Conservation (phyloP, 2,888 invertebrate genomes). For the Zaprionus lineosus region DNA sequence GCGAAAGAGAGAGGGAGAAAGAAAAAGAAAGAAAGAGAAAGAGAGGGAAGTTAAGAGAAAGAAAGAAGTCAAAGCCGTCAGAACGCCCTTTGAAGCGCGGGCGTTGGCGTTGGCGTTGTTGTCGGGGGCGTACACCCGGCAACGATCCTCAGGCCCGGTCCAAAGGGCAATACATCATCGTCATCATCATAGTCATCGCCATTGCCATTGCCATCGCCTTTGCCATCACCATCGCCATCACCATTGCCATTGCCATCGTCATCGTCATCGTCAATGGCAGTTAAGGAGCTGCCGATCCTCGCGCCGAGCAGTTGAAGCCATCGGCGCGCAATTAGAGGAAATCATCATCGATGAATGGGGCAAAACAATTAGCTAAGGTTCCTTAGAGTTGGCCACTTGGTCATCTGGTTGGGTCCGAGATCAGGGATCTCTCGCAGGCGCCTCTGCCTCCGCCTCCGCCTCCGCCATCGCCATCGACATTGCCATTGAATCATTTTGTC, state of each 20-base stretch:
- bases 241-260: too few species aligned
- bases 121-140: conserved; percentile 25
- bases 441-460: too few species aligned
- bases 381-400: conserved; percentile 40
- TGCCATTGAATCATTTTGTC: conserved; percentile 55
- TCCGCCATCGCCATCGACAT: too few species aligned
- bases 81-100: conserved; percentile 65
- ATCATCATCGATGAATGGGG: conserved; percentile 6
- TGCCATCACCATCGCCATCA: background rate
- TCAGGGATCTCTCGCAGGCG: conserved; percentile 6
- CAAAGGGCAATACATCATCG: conserved; percentile 54
- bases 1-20: conserved; percentile 2
- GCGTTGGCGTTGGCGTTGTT: conserved; percentile 54
- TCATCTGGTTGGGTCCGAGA: background rate
- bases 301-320: conserved; percentile 26
- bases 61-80: conserved; percentile 53
- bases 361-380: conserved; percentile 49
- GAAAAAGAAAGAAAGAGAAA: conserved; percentile 1
- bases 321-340: conserved; percentile 46
- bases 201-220: background rate
- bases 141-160: conserved; percentile 21
- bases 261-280: conserved; percentile 3
- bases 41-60: conserved; percentile 5
- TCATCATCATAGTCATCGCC: conserved; percentile 16
- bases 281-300: conserved; percentile 9